Base-by-base conservation (phyloP, 2,888 invertebrate species). In the Calameuta pallipes region DNA sequence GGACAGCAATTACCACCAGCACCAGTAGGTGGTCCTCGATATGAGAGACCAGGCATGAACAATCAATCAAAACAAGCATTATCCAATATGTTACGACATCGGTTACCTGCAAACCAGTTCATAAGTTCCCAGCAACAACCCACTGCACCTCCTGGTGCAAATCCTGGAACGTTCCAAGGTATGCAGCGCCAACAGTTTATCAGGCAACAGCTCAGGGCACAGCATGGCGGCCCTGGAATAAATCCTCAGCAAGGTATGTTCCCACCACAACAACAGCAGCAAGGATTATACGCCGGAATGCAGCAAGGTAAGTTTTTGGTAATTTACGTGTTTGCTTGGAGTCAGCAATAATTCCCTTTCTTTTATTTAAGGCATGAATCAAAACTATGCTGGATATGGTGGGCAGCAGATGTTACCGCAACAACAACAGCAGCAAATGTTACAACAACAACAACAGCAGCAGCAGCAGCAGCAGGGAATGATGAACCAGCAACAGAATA, bases 21-120 rank as follows among this genome's bases (percentile, higher is more conserved):
- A 1, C 90, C 89, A 31, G 85, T 90, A 9, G 82, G 84, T 31
- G 91, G 89, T 9, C 90, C 89, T 1, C 88, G 92, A 76, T 92
- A 90, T 74, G 91, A 92, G 74, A 87, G 94, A 6, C 92, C 92
- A 0, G 90, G 90, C 11, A 93, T 96, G 84, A 95, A 92, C 78
- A 90, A 95, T 89, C 96, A 95, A 84, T 96, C 96, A 9, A 97
- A 98, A 88, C 97, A 96, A 89, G 97, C 97, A 0, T 92, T 98
- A 69, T 96, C 96, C 76, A 95, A 97, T 87, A 96, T 98, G 97
- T 92, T 98, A 77, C 94, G 97, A 0, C 94, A 95, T 86, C 93
- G 97, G 9, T 93, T 96, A 83, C 96, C 97, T 0, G 91, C 92
- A 1, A 93, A 92, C 82, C 93, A 92, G 81, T 92, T 92, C 76